Conservation (phyloP, 2,888 invertebrate species). For the Anthophora plumipes region DNA sequence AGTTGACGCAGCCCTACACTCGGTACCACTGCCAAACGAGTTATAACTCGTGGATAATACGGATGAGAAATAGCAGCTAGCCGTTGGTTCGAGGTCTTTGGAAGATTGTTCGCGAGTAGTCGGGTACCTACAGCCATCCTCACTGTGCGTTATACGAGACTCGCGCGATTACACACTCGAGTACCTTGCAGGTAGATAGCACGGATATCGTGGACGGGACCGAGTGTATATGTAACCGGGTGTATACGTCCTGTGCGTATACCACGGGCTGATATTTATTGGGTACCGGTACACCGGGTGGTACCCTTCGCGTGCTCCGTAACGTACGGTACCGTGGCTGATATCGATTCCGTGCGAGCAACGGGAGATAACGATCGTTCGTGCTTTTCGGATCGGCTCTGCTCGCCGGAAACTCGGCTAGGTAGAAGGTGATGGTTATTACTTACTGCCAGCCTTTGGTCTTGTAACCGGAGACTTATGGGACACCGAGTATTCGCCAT, state of each 20-base stretch:
- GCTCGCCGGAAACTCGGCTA: constrained; percentile 62
- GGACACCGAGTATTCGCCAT: constrained; percentile 63
- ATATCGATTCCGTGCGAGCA: constrained; percentile 64
- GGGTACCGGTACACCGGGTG: constrained; percentile 63
- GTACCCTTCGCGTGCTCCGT: constrained; percentile 63
- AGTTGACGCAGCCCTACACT: constrained; percentile 13
- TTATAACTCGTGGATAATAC: constrained; percentile 72
- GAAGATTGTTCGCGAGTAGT: constrained; percentile 30
- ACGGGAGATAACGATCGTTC: constrained; percentile 65
- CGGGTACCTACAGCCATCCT: constrained; percentile 22
- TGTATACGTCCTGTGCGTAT: constrained; percentile 37
- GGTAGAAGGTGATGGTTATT: constrained; percentile 65
- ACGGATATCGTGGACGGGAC: constrained; percentile 21
- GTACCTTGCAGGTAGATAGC: constrained; percentile 56
- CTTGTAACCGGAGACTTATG: constrained; percentile 68
- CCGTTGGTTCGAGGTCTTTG: constrained; percentile 51
- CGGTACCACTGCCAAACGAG: constrained; percentile 49
- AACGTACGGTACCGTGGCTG: constrained; percentile 61
- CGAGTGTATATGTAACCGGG: constrained; percentile 53
- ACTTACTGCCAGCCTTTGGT: constrained; percentile 62
- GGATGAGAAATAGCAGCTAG: constrained; percentile 66
- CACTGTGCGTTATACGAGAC: constrained; percentile 50
- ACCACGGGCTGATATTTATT: constrained; percentile 65
- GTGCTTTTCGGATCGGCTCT: constrained; percentile 59
- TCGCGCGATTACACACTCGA: constrained; percentile 65